phyloP scores from a whole-genome alignment of 1,140 invertebrate genomes.

The Radopholus similis region DNA sequence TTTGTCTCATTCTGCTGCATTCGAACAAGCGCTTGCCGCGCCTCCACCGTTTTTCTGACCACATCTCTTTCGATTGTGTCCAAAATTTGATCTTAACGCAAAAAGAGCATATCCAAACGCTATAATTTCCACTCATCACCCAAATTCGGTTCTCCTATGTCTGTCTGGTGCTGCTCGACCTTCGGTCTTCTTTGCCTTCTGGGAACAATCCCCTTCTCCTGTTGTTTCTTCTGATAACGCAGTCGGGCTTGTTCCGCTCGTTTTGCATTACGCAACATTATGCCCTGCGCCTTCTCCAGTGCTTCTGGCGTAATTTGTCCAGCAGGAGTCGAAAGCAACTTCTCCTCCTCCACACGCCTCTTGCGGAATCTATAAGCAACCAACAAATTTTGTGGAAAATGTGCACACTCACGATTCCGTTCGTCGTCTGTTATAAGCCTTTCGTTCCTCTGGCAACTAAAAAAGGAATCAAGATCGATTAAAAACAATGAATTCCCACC shows the following conservation, averaged over 20 bases:
- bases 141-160: conserved; percentile 7
- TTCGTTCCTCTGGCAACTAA: conserved; percentile 31
- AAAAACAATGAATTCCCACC: conserved; percentile 1
- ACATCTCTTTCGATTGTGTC: conserved; percentile 31
- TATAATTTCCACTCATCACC: background rate
- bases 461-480: background rate
- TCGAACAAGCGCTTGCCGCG: conserved; percentile 24
- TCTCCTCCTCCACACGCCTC: conserved; percentile 40
- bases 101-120: background rate
- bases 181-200: conserved; percentile 15
- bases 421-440: conserved; percentile 37
- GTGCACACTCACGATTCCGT: conserved; percentile 34
- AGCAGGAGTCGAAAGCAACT: conserved; percentile 35
- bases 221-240: conserved; percentile 31
- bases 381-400: background rate
- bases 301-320: conserved; percentile 44
- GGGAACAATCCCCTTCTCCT: conserved; percentile 21
- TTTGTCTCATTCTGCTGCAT: conserved; percentile 16
- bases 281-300: conserved; percentile 39
- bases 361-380: conserved; percentile 21
- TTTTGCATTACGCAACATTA: conserved; percentile 39
- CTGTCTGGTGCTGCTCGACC: conserved; percentile 2
- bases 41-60: conserved; percentile 22
- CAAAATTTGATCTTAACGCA: conserved; percentile 16
- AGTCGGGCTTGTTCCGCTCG: conserved; percentile 37